Base-by-base conservation (phyloP, 2,797 vertebrate species). In the Anguilla obscura region DNA sequence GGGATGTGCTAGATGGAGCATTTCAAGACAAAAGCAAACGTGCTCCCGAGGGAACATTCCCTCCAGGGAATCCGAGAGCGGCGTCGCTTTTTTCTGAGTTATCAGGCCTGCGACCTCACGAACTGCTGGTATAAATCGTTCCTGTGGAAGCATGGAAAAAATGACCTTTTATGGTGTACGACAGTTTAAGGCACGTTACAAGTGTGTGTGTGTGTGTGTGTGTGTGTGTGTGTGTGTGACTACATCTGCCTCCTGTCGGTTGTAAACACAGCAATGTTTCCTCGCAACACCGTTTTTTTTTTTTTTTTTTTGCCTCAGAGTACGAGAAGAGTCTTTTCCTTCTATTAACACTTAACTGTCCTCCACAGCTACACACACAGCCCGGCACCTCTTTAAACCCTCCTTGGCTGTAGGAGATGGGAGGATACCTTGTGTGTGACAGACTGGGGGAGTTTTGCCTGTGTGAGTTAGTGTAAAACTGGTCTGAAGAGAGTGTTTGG, bases 211-310 rank as follows among this genome's bases (percentile, higher is more conserved):
- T 89, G 60, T 89, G 71, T 58, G 66, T 86, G 60, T 88, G 33
- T n/a, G n/a, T n/a, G 82, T 14, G 16, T 89, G 69, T 89, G 60
- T 89, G 71, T 58, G 66, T 86, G 60, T 88, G 33, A 90, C 90
- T 48, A 8, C 79, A 82, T 82, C 90, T 87, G 40, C 50, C 79
- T 82, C 40, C 79, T 50, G 40, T 92, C 85, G 91, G 79, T 56
- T 93, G 71, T 94, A 93, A 93, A 94, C 92, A 92, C 10, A 30
- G 21, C 30, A 33, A 88, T 71, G 85, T 71, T 16, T 56, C 88
- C 86, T 89, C 71, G 76, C 89, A 89, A 76, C 86, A 82, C 60
- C 82, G 48, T 60, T 60, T 60, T 60, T 66, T 36, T 79, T 79
- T 45, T 66, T 74, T 79, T 79, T 79, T 66, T 74, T 79, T 79